Conservation (phyloP, 2,113 vertebrate species). For the Athene cunicularia region DNA sequence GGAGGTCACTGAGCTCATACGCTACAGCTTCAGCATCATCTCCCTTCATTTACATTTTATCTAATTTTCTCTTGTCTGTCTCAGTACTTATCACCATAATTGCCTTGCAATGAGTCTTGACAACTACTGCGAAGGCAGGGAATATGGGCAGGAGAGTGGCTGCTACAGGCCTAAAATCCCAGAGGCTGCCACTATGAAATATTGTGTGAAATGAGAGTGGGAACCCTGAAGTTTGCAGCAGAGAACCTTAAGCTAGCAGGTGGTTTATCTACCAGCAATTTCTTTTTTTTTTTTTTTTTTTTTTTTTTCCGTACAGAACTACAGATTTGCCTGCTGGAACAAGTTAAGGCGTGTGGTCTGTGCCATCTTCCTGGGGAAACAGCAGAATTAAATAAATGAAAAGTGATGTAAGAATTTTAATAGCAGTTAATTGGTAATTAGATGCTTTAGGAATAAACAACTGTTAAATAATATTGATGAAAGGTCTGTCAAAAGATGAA, state of each 20-base stretch:
- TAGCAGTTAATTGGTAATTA: conserved; percentile 24
- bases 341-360: neutral
- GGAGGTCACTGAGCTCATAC: neutral
- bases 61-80: neutral
- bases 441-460: conserved; percentile 35
- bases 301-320: neutral
- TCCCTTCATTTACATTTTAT: conserved; percentile 44
- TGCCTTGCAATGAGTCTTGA: conserved; percentile 39
- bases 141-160: neutral
- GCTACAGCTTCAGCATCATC: neutral
- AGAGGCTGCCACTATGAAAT: neutral
- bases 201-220: neutral
- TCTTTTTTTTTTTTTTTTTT: neutral
- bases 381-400: neutral
- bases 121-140: neutral
- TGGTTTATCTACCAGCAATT: neutral
- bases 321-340: neutral
- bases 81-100: conserved; percentile 21
- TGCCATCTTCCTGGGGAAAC: neutral
- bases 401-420: conserved; percentile 21
- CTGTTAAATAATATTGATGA: conserved; percentile 29
- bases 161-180: neutral
- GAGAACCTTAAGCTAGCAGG: neutral
- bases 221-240: neutral
- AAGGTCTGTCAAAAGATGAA: conserved; percentile 33